Evolutionary conservation across 2,113 vertebrate genomes (phyloP), one percentile per base, ranked within the genome.

Genomic region (Cardinalis cardinalis): DNA sequence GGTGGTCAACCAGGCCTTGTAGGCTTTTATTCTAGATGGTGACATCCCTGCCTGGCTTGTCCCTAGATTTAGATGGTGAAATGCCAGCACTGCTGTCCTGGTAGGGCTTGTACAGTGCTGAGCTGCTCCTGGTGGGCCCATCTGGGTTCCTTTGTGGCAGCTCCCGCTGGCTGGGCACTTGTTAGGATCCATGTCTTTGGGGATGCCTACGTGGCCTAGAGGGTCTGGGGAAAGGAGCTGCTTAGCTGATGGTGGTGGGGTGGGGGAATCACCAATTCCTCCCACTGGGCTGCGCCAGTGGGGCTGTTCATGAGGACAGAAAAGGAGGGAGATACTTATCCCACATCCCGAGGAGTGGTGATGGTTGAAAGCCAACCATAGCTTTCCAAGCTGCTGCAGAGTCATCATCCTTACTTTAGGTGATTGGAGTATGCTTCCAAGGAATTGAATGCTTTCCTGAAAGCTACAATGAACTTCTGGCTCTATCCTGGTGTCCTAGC

Each of bases 201-300:
- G 32, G 6, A 32, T 40, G 18, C 24, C 29, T 4, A 7, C 6
- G 11, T 28, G 44, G 11, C 48, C 19, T 60, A 60, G 26, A 43
- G 26, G 14, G 13, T 40, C 25, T 48, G 36, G 19, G 28, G 29
- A 46, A 83, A 53, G 51, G 26, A 36, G 20, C n/a, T 59, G 23
- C 31, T 60, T 38, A 49, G 25, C 19, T 2, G 5, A 15, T 32
- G 21, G 7, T 29, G 63, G 32, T 12, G 21, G 31, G 17, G 19
- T 65, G 11, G 9, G 26, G 6, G 46, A 19, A 31, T 58, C 28
- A 43, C 38, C 6, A 4, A 2, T 84, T 82, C 19, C 25, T 83
- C n/a, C 13, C 14, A 9, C 20, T 10, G 40, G 41, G 8, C 20
- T 53, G 48, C 0, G 0, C 15, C 26, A 24, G 8, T 29, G 26